These are phyloP conservation scores for Zaprionus nigranus DNA, from an alignment of 1,140 invertebrate genomes.

Conservation along the genomic window DNA sequence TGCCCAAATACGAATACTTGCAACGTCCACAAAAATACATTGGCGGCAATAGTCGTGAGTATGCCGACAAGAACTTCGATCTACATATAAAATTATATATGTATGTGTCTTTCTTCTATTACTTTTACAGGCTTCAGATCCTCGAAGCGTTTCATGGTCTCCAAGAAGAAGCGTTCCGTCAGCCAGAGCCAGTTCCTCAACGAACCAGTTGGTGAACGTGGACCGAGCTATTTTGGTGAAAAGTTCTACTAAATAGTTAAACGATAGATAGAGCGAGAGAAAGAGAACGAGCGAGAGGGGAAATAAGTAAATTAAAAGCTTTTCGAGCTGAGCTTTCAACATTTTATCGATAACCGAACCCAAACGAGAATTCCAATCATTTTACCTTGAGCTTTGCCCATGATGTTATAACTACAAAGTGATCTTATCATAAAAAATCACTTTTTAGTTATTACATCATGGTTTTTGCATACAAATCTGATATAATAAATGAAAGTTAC, in stretches of 20 bases:
- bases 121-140: conserved; percentile 58
- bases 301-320: conserved; percentile 35
- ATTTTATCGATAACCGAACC: conserved; percentile 34
- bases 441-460: background rate
- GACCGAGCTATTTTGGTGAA: conserved; percentile 70
- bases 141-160: conserved; percentile 78
- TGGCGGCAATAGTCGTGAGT: conserved; percentile 60
- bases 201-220: conserved; percentile 64
- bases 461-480: conserved; percentile 25
- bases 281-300: conserved; percentile 31
- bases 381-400: conserved; percentile 18
- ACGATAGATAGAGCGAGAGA: conserved; percentile 20
- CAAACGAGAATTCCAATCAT: conserved; percentile 24
- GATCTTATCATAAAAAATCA: background rate
- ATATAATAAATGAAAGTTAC: background rate
- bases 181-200: conserved; percentile 67
- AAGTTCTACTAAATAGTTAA: conserved; percentile 68
- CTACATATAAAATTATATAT: background rate
- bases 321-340: conserved; percentile 43
- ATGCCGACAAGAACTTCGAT: background rate
- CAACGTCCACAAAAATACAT: conserved; percentile 72
- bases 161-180: conserved; percentile 82
- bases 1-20: conserved; percentile 77
- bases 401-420: background rate
- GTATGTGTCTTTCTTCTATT: background rate